These are phyloP conservation scores for Drosophila emarginata DNA, from an alignment of 2,888 invertebrate species.

Conservation along the genomic window DNA sequence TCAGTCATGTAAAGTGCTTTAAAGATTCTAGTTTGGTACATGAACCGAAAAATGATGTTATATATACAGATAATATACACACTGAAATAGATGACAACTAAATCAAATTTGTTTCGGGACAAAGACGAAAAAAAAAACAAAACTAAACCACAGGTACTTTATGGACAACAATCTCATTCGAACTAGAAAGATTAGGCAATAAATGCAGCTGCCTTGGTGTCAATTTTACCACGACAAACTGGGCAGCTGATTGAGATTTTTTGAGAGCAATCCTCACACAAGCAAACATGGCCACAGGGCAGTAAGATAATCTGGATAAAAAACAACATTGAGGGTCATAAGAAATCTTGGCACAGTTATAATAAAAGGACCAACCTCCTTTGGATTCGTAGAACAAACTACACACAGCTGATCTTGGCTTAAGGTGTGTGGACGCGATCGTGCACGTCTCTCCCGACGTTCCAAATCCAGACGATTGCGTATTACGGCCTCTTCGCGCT, in stretches of 20 bases:
- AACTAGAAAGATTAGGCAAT: slow-evolving; percentile 84
- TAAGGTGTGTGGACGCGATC: slow-evolving; percentile 85
- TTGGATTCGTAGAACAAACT: slow-evolving; percentile 92
- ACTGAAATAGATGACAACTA: not conserved
- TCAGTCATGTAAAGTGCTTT: slow-evolving; percentile 16
- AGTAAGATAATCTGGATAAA: slow-evolving; percentile 88
- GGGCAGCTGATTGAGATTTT: slow-evolving; percentile 89
- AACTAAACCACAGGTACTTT: slow-evolving; percentile 34
- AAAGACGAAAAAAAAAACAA: slow-evolving; percentile 6
- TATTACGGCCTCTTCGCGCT: slow-evolving; percentile 84
- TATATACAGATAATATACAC: not conserved
- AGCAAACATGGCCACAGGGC: slow-evolving; percentile 95
- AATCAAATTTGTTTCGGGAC: not conserved
- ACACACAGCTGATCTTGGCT: slow-evolving; percentile 89
- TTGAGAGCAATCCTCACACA: slow-evolving; percentile 93
- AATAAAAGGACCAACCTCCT: slow-evolving; percentile 85
- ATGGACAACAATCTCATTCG: slow-evolving; percentile 22
- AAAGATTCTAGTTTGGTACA: not conserved
- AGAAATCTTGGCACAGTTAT: not conserved
- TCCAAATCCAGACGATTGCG: slow-evolving; percentile 85
- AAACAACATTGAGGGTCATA: not conserved
- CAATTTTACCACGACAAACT: slow-evolving; percentile 89
- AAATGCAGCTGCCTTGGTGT: slow-evolving; percentile 89
- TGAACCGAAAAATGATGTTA: not conserved
- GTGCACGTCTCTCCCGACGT: slow-evolving; percentile 86